Evolutionary conservation across 2,888 invertebrate genomes (phyloP).

Genomic region (Tetramorium bicarinatum): DNA sequence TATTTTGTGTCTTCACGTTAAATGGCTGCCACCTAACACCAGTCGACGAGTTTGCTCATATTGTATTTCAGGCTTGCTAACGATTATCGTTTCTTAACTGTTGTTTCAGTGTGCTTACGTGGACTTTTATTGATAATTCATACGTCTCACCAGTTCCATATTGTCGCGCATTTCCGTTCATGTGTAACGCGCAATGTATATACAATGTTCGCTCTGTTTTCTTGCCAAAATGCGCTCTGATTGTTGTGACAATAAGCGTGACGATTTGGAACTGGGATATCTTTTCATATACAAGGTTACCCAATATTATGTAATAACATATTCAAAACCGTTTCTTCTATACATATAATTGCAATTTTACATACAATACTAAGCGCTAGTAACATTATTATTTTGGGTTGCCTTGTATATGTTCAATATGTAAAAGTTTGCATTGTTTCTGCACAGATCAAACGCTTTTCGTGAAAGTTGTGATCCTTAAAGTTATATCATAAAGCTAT

Average conservation of each 20-base stretch:
- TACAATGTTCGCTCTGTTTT: not conserved
- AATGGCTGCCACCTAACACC: conserved; percentile 73
- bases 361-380: not conserved
- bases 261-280: conserved; percentile 31
- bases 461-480: conserved; percentile 14
- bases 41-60: conserved; percentile 69
- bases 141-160: conserved; percentile 10
- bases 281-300: conserved; percentile 31
- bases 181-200: not conserved
- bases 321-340: too few species aligned
- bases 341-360: not conserved
- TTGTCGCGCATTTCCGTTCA: conserved; percentile 10
- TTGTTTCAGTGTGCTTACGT: conserved; percentile 75
- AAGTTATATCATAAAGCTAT: not conserved
- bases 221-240: not conserved
- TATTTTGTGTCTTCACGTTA: conserved; percentile 72
- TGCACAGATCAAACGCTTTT: conserved; percentile 44
- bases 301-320: not conserved
- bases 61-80: conserved; percentile 72
- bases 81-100: conserved; percentile 65
- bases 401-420: conserved; percentile 41
- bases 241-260: not conserved
- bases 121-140: conserved; percentile 58
- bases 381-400: conserved; percentile 2
- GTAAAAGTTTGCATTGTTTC: conserved; percentile 43